These are phyloP conservation scores for Podotricha telesiphe DNA, from an alignment of 2,888 invertebrate genomes.

Conservation along the genomic window DNA sequence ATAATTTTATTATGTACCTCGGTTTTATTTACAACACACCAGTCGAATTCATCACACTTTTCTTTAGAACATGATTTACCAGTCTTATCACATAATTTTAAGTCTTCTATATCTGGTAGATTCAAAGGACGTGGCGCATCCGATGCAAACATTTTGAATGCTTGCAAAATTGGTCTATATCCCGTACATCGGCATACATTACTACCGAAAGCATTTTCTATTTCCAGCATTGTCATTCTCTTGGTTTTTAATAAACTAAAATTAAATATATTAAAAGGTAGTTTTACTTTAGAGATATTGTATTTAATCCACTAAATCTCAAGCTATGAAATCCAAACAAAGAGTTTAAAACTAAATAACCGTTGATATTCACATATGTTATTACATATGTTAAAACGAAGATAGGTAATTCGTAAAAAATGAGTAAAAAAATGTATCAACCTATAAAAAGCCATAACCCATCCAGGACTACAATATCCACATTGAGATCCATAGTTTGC, in stretches of 20 bases:
- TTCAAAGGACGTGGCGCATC: conserved; percentile 61
- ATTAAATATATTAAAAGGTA: neutral
- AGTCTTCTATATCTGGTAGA: conserved; percentile 60
- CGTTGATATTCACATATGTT: no score
- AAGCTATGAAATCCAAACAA: no score
- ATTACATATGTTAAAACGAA: no score
- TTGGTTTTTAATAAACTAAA: conserved; percentile 68
- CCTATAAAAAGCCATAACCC: conserved; percentile 84
- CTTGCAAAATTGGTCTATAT: conserved; percentile 85
- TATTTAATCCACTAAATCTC: no score
- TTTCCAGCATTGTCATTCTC: conserved; percentile 81
- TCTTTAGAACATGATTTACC: conserved; percentile 43
- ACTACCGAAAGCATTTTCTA: conserved; percentile 88
- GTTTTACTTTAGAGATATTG: no score
- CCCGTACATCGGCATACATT: conserved; percentile 90
- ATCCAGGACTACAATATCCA: conserved; percentile 88
- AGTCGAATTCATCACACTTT: conserved; percentile 53
- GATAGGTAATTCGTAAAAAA: neutral
- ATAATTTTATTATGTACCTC: conserved; percentile 47
- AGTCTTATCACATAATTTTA: conserved; percentile 48
- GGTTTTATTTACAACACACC: conserved; percentile 57
- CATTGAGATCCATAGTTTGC: conserved; percentile 86
- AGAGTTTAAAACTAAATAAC: no score
- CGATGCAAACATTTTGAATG: conserved; percentile 84
- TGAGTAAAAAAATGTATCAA: conserved; percentile 16